Evolutionary conservation across 2,113 vertebrate species (phyloP).

Genomic region (Sylvilagus bachmani): DNA sequence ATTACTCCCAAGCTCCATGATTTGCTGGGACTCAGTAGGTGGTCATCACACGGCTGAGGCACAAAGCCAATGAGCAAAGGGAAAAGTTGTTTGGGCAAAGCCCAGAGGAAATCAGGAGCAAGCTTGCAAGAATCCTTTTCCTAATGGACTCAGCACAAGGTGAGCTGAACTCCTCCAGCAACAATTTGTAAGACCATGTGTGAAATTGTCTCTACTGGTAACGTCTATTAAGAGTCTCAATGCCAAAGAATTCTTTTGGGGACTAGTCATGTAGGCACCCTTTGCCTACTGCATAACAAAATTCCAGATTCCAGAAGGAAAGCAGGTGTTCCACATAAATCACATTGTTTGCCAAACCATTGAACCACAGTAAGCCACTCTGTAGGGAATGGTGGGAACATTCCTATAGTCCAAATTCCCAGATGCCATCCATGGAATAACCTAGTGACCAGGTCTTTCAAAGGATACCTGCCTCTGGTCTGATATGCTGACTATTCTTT

Average conservation of each 20-base stretch:
- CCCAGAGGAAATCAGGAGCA: not conserved
- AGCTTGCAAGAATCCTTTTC: not conserved
- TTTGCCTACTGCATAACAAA: not conserved
- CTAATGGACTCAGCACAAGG: not conserved
- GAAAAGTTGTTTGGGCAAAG: not conserved
- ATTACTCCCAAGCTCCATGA: not conserved
- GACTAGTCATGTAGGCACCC: not conserved
- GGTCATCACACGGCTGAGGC: not conserved
- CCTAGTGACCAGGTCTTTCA: not conserved
- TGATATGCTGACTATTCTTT: not conserved
- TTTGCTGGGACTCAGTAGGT: not conserved
- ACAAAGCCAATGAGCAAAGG: not conserved
- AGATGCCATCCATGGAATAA: not conserved
- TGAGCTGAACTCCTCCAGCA: not conserved
- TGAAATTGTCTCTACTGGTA: not conserved
- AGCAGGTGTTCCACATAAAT: not conserved
- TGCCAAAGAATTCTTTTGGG: not conserved
- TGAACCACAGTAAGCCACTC: not conserved
- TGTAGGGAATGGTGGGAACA: not conserved
- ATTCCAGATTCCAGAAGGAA: not conserved
- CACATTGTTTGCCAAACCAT: not conserved
- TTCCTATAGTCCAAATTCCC: not conserved
- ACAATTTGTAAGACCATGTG: not conserved
- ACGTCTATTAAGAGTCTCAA: not conserved
- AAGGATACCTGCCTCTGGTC: not conserved